Evolutionary conservation across 2,113 vertebrate species (phyloP).

Genomic region (Callorhinus ursinus): DNA sequence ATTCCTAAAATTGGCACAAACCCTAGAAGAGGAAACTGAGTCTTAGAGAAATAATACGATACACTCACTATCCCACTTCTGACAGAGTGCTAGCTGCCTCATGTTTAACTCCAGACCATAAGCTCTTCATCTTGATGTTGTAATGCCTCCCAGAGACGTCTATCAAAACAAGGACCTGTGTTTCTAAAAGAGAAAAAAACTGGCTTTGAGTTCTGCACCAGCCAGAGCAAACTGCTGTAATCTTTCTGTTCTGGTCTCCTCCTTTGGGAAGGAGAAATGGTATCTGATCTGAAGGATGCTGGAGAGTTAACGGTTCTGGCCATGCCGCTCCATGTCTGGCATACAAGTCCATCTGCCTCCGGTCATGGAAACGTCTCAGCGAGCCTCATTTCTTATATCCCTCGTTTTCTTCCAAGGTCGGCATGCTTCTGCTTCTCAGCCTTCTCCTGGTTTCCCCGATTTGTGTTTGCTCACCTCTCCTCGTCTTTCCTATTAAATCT

Average conservation of each 20-base stretch:
- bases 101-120: background rate
- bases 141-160: background rate
- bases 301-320: fast-evolving
- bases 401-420: background rate
- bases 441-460: background rate
- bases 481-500: background rate
- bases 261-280: background rate
- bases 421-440: background rate
- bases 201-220: background rate
- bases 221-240: background rate
- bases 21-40: background rate
- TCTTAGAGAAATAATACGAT: background rate
- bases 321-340: fast-evolving
- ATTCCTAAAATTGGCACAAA: background rate
- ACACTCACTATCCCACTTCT: background rate
- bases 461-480: background rate
- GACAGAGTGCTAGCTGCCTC: background rate
- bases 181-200: background rate
- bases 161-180: too few species aligned
- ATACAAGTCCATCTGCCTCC: fast-evolving
- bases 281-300: fast-evolving
- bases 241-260: background rate
- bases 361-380: too few species aligned
- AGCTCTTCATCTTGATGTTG: background rate
- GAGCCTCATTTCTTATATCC: fast-evolving